Evolutionary conservation across 2,113 vertebrate genomes (phyloP).

Genomic region (Jaculus jaculus): DNA sequence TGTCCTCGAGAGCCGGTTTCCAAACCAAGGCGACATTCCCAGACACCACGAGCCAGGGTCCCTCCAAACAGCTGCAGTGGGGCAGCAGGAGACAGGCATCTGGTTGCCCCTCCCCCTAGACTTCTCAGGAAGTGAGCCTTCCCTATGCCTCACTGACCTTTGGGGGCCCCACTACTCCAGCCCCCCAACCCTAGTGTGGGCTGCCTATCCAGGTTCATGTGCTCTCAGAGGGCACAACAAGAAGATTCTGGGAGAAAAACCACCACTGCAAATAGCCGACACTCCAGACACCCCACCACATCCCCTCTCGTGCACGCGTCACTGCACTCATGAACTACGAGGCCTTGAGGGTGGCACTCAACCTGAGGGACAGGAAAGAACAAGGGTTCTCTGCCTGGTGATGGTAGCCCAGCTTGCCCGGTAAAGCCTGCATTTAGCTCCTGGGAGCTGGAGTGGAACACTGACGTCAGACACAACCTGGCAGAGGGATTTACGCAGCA

Average conservation of each 20-base stretch:
- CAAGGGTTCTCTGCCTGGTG: no score
- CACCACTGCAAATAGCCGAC: fast-evolving
- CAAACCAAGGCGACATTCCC: background rate
- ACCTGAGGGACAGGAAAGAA: background rate
- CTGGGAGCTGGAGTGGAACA: background rate
- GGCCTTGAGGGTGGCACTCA: background rate
- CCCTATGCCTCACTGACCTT: fast-evolving
- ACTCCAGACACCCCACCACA: background rate
- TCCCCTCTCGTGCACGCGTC: fast-evolving
- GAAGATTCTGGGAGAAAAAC: background rate
- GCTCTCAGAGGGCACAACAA: background rate
- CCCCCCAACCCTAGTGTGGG: fast-evolving
- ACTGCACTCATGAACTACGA: fast-evolving
- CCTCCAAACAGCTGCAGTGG: background rate
- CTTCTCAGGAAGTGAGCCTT: no score
- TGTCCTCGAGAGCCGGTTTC: fast-evolving
- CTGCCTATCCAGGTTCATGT: no score
- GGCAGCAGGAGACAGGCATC: background rate
- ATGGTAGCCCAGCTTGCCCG: background rate
- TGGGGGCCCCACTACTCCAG: no score
- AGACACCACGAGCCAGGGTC: fast-evolving
- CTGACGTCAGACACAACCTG: background rate
- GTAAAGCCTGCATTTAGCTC: background rate
- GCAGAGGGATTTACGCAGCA: fast-evolving
- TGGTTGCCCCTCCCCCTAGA: background rate